Conservation (phyloP, 2,113 vertebrate genomes). For the Actinemys pallida region DNA sequence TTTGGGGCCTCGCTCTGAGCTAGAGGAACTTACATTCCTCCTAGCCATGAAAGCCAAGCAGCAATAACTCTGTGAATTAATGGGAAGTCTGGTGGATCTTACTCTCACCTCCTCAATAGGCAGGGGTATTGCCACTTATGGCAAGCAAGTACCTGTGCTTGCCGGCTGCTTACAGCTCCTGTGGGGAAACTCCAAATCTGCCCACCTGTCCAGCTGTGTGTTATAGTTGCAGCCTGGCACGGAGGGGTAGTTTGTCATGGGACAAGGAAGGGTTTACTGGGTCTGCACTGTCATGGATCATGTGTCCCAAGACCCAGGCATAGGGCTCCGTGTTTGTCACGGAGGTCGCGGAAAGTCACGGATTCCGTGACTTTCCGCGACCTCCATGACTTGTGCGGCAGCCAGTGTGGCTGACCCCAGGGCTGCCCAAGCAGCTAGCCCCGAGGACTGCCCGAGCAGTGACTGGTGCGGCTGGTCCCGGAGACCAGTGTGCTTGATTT, state of each 20-base stretch:
- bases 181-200: rapidly evolving
- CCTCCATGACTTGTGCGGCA: too few species aligned
- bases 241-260: background rate
- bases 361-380: too few species aligned
- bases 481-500: too few species aligned
- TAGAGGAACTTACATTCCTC: background rate
- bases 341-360: too few species aligned
- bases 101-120: background rate
- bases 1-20: background rate
- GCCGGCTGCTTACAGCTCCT: background rate
- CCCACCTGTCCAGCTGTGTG: background rate
- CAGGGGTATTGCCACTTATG: background rate
- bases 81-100: background rate
- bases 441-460: too few species aligned
- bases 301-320: background rate
- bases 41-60: background rate
- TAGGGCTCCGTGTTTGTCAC: background rate
- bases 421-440: too few species aligned
- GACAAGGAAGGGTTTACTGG: background rate
- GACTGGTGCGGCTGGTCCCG: too few species aligned
- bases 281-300: background rate
- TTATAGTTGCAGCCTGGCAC: background rate
- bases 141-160: background rate
- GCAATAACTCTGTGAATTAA: background rate
- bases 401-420: too few species aligned